Evolutionary conservation across 2,113 vertebrate genomes (phyloP).

Genomic region (Crocuta crocuta): DNA sequence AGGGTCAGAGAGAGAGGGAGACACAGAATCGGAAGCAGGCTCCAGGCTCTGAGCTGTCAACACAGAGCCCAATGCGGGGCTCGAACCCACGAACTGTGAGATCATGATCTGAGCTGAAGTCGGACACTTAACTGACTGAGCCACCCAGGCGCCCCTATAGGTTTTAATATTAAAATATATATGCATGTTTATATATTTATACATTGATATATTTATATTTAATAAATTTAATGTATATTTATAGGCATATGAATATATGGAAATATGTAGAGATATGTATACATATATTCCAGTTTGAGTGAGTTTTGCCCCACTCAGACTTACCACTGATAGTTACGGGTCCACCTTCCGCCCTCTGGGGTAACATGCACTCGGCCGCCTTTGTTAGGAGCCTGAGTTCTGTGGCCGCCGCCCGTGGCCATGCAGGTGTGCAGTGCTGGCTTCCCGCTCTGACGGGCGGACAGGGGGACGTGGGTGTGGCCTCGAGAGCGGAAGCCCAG

Average conservation of each 20-base stretch:
- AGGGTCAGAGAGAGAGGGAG: no score
- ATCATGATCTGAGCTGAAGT: no score
- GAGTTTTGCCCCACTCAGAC: neutral
- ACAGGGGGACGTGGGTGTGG: accelerated
- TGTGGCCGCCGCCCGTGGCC: accelerated
- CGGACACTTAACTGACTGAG: no score
- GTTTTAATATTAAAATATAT: neutral
- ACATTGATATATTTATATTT: neutral
- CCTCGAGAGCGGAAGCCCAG: accelerated
- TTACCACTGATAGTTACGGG: no score
- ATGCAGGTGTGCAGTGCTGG: accelerated
- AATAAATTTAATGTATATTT: neutral
- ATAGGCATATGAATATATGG: neutral
- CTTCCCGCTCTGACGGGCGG: accelerated
- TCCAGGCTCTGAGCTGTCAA: no score
- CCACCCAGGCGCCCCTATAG: neutral
- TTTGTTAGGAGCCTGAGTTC: neutral
- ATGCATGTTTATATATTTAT: neutral
- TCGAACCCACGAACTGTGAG: no score
- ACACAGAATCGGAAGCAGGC: no score
- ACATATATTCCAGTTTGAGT: neutral
- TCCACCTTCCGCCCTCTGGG: neutral
- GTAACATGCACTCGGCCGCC: neutral
- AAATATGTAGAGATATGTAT: neutral
- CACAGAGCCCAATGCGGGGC: no score